Base-by-base conservation (phyloP, 2,797 vertebrate species). In the Phoebastria nigripes region DNA sequence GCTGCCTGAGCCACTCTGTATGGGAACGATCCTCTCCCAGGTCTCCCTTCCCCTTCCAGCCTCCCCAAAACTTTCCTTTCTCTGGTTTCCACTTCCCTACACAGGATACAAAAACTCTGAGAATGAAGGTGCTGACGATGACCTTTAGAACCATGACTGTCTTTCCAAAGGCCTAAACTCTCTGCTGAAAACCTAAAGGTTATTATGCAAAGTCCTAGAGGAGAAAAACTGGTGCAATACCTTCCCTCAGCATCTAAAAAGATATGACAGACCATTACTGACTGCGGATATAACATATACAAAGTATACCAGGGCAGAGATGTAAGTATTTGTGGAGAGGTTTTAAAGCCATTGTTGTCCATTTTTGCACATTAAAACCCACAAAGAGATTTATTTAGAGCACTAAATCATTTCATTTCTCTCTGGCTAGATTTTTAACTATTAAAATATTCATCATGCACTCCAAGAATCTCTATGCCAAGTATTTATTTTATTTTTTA, bases 371-470 rank as follows among this genome's bases (percentile, higher is more conserved):
- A 98, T 98, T 98, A 98, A 98, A 98, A 98, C 97, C 98, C 97
- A 97, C 98, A 97, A 96, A 97, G 95, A 96, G 96, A 98, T 98
- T 98, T 97, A 98, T 98, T 98, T 98, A 97, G 98, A 97, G 90
- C 97, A 97, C 95, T 98, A 98, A 98, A 97, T 98, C 97, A 97
- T 97, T 94, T 96, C 96, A 88, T 97, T 96, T 97, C 97, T 97
- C 97, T 96, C 97, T 96, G 94, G 83, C 95, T 97, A 95, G 94
- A 97, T 98, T 96, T 98, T 97, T 98, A 98, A 97, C 98, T 98
- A 96, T 98, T 98, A 98, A 99, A 98, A 98, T 98, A 99, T 98
- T 99, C 97, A 99, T 98, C 97, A 98, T 96, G 96, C 92, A 94
- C 97, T 98, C 96, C 96, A 96, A 97, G 98, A 97, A 96, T 93